Evolutionary conservation across 2,888 invertebrate genomes (phyloP).

Genomic region (Rhogogaster chlorosoma): DNA sequence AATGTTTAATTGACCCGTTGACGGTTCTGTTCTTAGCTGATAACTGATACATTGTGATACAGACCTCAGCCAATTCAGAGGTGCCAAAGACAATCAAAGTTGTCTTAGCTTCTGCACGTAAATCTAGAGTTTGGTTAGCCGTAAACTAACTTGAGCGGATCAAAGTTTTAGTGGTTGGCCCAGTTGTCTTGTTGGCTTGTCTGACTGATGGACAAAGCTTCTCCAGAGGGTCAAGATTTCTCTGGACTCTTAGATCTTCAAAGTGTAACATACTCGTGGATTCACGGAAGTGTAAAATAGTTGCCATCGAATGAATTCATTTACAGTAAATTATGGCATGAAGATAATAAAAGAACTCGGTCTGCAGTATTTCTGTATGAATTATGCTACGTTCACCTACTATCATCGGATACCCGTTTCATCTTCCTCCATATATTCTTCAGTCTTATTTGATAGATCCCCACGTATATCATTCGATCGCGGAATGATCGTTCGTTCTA

Average conservation of each 20-base stretch:
- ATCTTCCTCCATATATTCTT: not conserved
- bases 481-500: not conserved
- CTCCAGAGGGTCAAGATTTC: constrained; percentile 14
- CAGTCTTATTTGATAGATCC: not conserved
- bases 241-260: not conserved
- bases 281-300: not conserved
- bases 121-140: constrained; percentile 18
- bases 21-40: not conserved
- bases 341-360: not conserved
- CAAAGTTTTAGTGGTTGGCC: constrained; percentile 33
- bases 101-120: constrained; percentile 8
- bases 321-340: not conserved
- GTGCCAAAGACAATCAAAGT: constrained; percentile 1
- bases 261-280: not conserved
- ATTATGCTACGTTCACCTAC: not conserved
- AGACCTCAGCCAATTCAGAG: not conserved
- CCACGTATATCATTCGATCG: not conserved
- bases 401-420: not conserved
- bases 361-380: not conserved
- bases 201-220: not conserved
- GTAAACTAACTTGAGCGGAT: constrained; percentile 28
- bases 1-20: not conserved
- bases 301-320: not conserved
- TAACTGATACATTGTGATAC: not conserved
- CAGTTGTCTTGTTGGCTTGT: constrained; percentile 30